phyloP scores from a whole-genome alignment of 2,888 invertebrate genomes.

The Andrena dorsata region DNA sequence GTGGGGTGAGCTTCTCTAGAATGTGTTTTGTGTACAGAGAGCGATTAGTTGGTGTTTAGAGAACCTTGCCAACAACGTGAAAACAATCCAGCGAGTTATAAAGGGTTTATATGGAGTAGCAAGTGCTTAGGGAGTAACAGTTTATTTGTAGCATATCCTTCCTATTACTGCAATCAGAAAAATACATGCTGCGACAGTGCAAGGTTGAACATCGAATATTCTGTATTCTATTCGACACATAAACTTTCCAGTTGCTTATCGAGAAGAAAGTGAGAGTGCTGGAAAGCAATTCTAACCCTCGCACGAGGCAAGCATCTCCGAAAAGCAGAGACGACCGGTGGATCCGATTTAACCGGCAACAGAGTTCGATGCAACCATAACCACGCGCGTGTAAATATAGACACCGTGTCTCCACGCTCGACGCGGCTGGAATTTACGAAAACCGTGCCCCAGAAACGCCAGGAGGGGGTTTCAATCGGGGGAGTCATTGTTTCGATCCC shows the following conservation, averaged over 20 bases:
- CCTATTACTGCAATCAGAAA: too few species aligned
- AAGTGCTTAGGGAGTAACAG: too few species aligned
- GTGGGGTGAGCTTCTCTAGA: too few species aligned
- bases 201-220: neutral
- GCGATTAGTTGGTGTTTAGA: too few species aligned
- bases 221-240: neutral
- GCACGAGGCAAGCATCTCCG: neutral
- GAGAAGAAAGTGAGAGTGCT: neutral
- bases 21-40: too few species aligned
- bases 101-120: too few species aligned
- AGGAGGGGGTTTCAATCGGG: constrained; percentile 20
- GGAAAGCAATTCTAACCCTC: neutral
- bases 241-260: neutral
- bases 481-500: constrained; percentile 46
- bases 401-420: constrained; percentile 35
- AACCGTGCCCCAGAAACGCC: constrained; percentile 37
- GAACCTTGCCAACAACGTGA: too few species aligned
- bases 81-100: too few species aligned
- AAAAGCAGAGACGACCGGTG: neutral
- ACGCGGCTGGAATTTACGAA: constrained; percentile 43
- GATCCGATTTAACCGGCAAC: constrained; percentile 34
- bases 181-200: neutral
- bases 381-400: constrained; percentile 40
- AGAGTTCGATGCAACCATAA: constrained; percentile 22
- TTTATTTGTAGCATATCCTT: too few species aligned